Evolutionary conservation across 92 coral and sea anemone species (phyloP).

Genomic region (Micromussa lordhowensis): DNA sequence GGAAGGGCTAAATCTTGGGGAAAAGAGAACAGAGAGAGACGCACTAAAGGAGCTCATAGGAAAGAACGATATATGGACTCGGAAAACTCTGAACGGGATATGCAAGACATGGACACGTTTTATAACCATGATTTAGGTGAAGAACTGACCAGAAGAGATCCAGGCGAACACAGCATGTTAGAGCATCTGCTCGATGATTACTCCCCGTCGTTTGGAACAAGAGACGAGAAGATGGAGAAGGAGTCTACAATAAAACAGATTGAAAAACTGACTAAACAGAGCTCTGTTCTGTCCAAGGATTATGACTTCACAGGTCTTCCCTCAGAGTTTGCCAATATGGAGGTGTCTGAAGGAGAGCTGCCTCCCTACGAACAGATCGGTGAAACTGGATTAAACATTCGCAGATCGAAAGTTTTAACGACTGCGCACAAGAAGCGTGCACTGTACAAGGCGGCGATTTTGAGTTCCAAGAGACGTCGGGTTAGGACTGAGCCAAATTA

Average conservation of each 20-base stretch:
- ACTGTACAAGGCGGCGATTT: not conserved
- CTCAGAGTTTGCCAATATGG: slow-evolving; percentile 65
- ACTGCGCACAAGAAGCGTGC: not conserved
- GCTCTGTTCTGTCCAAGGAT: slow-evolving; percentile 55
- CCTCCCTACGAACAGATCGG: slow-evolving; percentile 23
- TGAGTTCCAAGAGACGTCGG: not conserved
- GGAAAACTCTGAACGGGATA: slow-evolving; percentile 6
- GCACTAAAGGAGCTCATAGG: not conserved
- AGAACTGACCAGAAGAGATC: not conserved
- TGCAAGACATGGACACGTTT: not conserved
- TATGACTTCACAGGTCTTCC: slow-evolving; percentile 40
- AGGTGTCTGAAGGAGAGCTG: slow-evolving; percentile 63
- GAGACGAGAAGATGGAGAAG: slow-evolving; percentile 61
- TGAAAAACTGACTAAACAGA: slow-evolving; percentile 45
- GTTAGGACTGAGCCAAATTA: not conserved
- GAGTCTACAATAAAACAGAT: slow-evolving; percentile 65
- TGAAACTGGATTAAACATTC: not conserved
- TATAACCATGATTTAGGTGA: not conserved
- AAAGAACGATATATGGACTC: slow-evolving; percentile 4
- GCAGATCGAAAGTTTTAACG: not conserved
- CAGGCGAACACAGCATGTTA: slow-evolving; percentile 50
- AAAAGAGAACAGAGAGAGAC: not conserved
- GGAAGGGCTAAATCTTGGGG: not conserved
- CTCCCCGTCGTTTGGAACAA: slow-evolving; percentile 63
- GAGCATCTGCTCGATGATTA: slow-evolving; percentile 60